Conservation (phyloP, 2,888 invertebrate species). For the Erannis defoliaria region DNA sequence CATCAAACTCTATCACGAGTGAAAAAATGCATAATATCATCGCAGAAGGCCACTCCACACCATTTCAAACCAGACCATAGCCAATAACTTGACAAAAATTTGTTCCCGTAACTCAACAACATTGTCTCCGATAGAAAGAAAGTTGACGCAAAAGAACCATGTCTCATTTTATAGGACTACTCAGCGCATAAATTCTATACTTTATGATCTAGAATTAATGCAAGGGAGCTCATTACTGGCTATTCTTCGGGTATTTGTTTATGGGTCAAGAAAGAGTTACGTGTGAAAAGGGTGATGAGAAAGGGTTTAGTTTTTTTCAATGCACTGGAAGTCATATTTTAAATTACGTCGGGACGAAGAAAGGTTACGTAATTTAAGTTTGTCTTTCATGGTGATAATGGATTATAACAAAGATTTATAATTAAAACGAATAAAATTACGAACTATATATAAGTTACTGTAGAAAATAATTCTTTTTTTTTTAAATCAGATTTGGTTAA, state of each 20-base stretch:
- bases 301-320: conserved; percentile 51
- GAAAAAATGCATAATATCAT: not conserved
- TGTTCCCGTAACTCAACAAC: conserved; percentile 77
- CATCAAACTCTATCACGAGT: too few relatives aligned
- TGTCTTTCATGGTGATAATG: not conserved
- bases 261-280: conserved; percentile 84
- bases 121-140: conserved; percentile 66
- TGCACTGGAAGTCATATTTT: conserved; percentile 19
- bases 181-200: conserved; percentile 74
- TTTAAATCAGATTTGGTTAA: too few relatives aligned
- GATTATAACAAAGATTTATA: not conserved
- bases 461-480: too few relatives aligned
- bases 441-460: too few relatives aligned
- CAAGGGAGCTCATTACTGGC: conserved; percentile 78
- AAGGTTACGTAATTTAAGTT: not conserved
- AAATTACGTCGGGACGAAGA: conserved; percentile 2
- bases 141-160: conserved; percentile 72
- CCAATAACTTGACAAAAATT: conserved; percentile 66
- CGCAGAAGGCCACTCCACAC: conserved; percentile 50
- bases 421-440: too few relatives aligned
- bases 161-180: conserved; percentile 82
- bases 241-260: conserved; percentile 82
- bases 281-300: conserved; percentile 70
- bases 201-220: conserved; percentile 85
- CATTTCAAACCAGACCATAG: conserved; percentile 49